phyloP scores from a whole-genome alignment of 2,888 invertebrate species.

The Sphaerophoria rueppellii region DNA sequence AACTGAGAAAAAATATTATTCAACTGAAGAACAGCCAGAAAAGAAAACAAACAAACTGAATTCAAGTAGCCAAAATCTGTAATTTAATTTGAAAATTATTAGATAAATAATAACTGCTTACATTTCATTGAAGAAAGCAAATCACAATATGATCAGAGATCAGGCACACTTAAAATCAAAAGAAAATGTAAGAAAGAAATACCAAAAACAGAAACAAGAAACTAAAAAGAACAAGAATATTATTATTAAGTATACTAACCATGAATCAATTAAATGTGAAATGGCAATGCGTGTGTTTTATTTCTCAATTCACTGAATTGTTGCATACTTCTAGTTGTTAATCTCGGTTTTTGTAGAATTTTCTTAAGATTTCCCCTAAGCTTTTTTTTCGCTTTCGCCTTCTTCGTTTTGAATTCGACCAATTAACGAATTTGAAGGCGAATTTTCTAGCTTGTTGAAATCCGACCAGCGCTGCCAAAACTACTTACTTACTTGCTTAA shows the following conservation, averaged over 20 bases:
- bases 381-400: too few species aligned
- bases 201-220: constrained; percentile 25
- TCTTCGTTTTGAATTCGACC: too few species aligned
- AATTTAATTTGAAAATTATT: constrained; percentile 55
- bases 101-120: constrained; percentile 47
- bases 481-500: too few species aligned
- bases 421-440: too few species aligned
- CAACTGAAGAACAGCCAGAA: constrained; percentile 31
- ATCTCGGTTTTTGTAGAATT: too few species aligned
- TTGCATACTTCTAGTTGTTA: too few species aligned
- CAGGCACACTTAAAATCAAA: constrained; percentile 19
- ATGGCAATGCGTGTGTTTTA: constrained; percentile 4
- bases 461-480: too few species aligned
- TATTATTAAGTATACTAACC: constrained; percentile 49
- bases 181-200: constrained; percentile 46
- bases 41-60: constrained; percentile 29
- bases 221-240: constrained; percentile 15
- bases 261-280: constrained; percentile 62
- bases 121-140: background rate
- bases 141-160: constrained; percentile 27
- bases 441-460: too few species aligned
- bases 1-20: background rate
- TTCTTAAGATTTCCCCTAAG: too few species aligned
- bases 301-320: background rate
- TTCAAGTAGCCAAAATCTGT: constrained; percentile 63